Conservation (phyloP, 2,888 invertebrate genomes). For the Zelleria hepariella region DNA sequence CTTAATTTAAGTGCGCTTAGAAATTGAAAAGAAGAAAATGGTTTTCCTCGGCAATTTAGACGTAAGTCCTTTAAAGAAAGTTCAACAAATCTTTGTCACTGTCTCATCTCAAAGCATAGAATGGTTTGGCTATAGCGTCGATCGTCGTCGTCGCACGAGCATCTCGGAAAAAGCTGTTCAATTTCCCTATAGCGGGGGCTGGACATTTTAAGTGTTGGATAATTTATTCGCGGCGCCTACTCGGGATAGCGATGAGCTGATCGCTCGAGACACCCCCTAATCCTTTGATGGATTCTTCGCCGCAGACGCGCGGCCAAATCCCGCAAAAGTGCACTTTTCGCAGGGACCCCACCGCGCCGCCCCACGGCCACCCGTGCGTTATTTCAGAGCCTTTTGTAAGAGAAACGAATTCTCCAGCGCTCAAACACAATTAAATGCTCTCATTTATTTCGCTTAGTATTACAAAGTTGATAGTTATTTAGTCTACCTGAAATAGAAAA, state of each 20-base stretch:
- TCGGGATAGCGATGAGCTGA: constrained; percentile 54
- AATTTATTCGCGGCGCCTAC: constrained; percentile 53
- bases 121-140: too few species aligned
- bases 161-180: neutral
- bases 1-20: neutral
- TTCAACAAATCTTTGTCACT: neutral
- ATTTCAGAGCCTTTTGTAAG: neutral
- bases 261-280: constrained; percentile 51
- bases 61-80: neutral
- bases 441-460: neutral
- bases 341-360: constrained; percentile 5
- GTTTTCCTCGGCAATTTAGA: too few species aligned
- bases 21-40: neutral
- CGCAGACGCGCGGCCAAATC: constrained; percentile 38
- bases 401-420: neutral
- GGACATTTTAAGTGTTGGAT: constrained; percentile 36
- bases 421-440: neutral
- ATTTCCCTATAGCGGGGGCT: neutral
- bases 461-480: too few species aligned
- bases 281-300: constrained; percentile 66
- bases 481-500: neutral
- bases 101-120: too few species aligned
- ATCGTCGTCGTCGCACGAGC: too few species aligned
- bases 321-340: constrained; percentile 48
- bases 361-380: neutral